These are phyloP conservation scores for Charaxes varanes DNA, from an alignment of 1,140 invertebrate genomes.

Conservation along the genomic window DNA sequence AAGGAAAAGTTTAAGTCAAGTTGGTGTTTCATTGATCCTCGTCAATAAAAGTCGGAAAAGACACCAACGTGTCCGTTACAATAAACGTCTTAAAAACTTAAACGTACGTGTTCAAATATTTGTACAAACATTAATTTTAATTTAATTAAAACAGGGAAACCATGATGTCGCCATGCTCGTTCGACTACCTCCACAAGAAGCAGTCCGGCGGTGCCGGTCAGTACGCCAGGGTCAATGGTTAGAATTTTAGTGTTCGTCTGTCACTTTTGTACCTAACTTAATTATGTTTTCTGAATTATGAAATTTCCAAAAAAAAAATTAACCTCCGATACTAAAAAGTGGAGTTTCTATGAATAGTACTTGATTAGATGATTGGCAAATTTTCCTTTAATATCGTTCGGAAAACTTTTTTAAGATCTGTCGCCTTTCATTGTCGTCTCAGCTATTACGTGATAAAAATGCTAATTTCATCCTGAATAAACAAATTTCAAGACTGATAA, in stretches of 20 bases:
- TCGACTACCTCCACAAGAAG: conserved; percentile 98
- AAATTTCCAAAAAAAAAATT: not conserved
- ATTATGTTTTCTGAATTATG: conserved; percentile 18
- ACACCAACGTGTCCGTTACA: no score
- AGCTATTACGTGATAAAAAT: conserved; percentile 9
- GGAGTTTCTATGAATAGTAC: no score
- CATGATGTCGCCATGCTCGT: conserved; percentile 81
- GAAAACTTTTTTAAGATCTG: conserved; percentile 19
- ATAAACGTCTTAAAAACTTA: no score
- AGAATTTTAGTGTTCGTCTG: conserved; percentile 10
- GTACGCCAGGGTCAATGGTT: conserved; percentile 91
- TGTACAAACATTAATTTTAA: no score
- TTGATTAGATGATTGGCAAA: conserved; percentile 5
- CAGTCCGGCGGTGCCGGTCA: conserved; percentile 98
- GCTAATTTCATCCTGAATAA: no score
- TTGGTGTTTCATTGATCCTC: no score
- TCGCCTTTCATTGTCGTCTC: conserved; percentile 14
- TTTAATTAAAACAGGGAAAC: conserved; percentile 80
- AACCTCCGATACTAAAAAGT: not conserved
- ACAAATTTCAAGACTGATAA: no score
- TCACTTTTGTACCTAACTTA: conserved; percentile 17
- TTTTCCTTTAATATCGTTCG: conserved; percentile 9
- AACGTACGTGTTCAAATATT: no score
- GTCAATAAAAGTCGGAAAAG: no score
- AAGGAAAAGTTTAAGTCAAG: no score